phyloP scores from a whole-genome alignment of 2,888 invertebrate genomes.

The Sphaerophoria taeniata region DNA sequence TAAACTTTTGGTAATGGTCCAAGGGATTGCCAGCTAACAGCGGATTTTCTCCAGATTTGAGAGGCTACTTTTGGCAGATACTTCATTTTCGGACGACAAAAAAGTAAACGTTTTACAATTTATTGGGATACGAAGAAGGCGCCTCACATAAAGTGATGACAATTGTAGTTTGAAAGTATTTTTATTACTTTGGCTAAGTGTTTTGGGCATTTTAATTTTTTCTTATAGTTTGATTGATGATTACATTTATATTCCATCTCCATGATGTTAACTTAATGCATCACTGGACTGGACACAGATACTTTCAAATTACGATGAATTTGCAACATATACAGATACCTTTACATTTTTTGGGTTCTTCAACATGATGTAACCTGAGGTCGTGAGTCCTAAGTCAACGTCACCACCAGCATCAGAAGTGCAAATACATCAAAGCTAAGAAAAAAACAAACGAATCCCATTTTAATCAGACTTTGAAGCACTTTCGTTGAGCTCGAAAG shows the following conservation, averaged over 20 bases:
- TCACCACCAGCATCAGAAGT: constrained; percentile 7
- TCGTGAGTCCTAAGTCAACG: too few relatives aligned
- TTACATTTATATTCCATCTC: too few relatives aligned
- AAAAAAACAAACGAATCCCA: constrained; percentile 63
- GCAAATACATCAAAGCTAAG: constrained; percentile 48
- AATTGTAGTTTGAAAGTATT: not conserved
- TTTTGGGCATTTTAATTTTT: too few relatives aligned
- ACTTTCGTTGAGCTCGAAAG: constrained; percentile 73
- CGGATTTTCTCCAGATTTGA: constrained; percentile 13
- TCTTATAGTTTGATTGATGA: too few relatives aligned
- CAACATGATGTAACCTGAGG: too few relatives aligned
- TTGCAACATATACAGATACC: too few relatives aligned
- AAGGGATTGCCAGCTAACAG: constrained; percentile 53
- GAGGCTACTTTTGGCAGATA: constrained; percentile 67
- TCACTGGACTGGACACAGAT: too few relatives aligned
- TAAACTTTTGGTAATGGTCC: constrained; percentile 73
- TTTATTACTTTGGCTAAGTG: too few relatives aligned
- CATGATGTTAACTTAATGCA: too few relatives aligned
- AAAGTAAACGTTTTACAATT: constrained; percentile 63
- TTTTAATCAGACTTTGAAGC: constrained; percentile 73
- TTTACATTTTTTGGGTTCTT: too few relatives aligned
- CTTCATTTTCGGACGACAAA: constrained; percentile 31
- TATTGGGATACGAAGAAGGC: constrained; percentile 45
- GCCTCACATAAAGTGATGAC: constrained; percentile 36
- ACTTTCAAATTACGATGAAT: too few relatives aligned